phyloP scores from a whole-genome alignment of 2,113 vertebrate species.

The Cettia cetti region DNA sequence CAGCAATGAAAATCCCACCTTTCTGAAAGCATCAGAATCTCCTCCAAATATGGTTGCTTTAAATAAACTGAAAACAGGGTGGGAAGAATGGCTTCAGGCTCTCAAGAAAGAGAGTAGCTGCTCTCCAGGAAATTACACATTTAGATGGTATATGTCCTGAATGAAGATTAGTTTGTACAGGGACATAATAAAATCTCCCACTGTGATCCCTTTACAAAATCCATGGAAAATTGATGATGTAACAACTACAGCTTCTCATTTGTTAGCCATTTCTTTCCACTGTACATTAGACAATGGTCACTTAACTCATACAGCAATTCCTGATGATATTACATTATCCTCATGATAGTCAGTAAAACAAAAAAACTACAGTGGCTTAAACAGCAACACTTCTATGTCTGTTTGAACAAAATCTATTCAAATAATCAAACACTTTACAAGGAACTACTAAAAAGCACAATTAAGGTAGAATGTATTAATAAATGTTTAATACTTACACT shows the following conservation, averaged over 20 bases:
- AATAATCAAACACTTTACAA: conserved; percentile 41
- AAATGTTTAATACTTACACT: conserved; percentile 56
- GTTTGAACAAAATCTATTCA: conserved; percentile 40
- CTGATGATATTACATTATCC: background rate
- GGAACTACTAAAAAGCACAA: conserved; percentile 40
- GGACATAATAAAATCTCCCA: conserved; percentile 45
- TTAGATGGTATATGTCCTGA: conserved; percentile 28
- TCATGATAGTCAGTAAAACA: conserved; percentile 2
- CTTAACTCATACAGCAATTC: conserved; percentile 13
- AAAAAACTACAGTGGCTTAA: conserved; percentile 20
- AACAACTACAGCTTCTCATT: conserved; percentile 22
- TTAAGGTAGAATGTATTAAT: conserved; percentile 41
- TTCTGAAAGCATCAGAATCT: background rate
- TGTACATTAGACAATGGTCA: conserved; percentile 47
- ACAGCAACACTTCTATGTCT: background rate
- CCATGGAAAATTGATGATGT: conserved; percentile 56
- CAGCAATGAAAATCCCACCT: background rate
- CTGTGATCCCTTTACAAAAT: conserved; percentile 42
- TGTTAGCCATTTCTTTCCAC: conserved; percentile 36
- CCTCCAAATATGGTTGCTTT: background rate
- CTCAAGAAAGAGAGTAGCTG: conserved; percentile 5
- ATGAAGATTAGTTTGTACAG: conserved; percentile 33
- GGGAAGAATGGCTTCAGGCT: conserved; percentile 20
- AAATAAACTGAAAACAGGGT: conserved; percentile 19
- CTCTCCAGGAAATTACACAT: conserved; percentile 34